A percentile compares a stretch with the other conserved stretches of the same genome.
These are phyloP conservation scores for Biston betularia DNA, from an alignment of 2,888 invertebrate species.

Conservation along the genomic window DNA sequence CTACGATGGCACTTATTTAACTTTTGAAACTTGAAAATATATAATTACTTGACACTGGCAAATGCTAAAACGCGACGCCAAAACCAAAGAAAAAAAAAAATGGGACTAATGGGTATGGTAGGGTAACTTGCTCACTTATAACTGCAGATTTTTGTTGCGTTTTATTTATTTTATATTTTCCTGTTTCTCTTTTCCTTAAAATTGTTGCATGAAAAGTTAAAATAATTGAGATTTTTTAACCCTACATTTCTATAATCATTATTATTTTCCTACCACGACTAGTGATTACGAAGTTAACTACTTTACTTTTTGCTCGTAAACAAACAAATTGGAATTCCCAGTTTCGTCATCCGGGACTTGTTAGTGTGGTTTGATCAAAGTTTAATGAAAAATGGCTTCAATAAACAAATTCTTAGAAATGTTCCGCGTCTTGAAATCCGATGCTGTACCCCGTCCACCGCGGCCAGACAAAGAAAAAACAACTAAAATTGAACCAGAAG, in stretches of 20 bases:
- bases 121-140: too few species aligned
- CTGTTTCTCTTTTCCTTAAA: background rate
- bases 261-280: background rate
- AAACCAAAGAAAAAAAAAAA: too few species aligned
- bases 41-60: too few species aligned
- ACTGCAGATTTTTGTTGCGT: too few species aligned
- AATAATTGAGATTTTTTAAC: background rate
- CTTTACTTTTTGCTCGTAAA: background rate
- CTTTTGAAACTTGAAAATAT: too few species aligned
- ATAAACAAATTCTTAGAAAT: conserved; percentile 69
- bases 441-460: conserved; percentile 82
- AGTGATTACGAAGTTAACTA: background rate
- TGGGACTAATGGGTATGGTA: too few species aligned
- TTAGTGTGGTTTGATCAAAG: conserved; percentile 18
- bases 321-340: conserved; percentile 20
- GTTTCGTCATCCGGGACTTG: conserved; percentile 23
- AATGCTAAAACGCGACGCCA: too few species aligned
- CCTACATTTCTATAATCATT: background rate
- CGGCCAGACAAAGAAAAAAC: conserved; percentile 54
- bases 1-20: too few species aligned
- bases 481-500: conserved; percentile 42
- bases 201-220: background rate
- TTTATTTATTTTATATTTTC: too few species aligned
- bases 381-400: conserved; percentile 50
- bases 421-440: conserved; percentile 79